Evolutionary conservation across 1,140 invertebrate genomes (phyloP).

Genomic region (Acromyrmex heyeri): DNA sequence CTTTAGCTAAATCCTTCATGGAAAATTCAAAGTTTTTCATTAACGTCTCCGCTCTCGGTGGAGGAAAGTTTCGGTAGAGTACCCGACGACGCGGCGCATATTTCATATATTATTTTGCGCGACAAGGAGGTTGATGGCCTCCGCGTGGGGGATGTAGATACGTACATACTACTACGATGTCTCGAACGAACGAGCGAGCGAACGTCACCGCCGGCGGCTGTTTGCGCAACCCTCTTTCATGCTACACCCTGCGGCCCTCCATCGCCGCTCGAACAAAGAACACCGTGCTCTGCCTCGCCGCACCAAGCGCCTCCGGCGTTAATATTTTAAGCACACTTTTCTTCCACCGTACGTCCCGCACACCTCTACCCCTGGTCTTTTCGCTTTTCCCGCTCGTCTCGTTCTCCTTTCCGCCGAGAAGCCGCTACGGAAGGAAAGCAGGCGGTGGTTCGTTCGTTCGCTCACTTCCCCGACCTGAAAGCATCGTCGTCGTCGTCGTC

Average conservation of each 20-base stretch:
- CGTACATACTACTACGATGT: conserved; percentile 10
- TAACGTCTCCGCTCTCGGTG: conserved; percentile 78
- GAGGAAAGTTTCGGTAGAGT: conserved; percentile 77
- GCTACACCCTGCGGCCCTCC: conserved; percentile 71
- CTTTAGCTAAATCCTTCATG: conserved; percentile 83
- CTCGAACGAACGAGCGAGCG: conserved; percentile 50
- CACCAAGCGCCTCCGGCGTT: conserved; percentile 83
- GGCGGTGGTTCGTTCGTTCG: conserved; percentile 45
- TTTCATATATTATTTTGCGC: conserved; percentile 86
- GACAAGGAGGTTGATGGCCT: conserved; percentile 73
- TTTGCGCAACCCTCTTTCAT: conserved; percentile 80
- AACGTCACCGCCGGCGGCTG: conserved; percentile 78
- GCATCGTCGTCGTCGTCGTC: conserved; percentile 48
- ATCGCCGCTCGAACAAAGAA: conserved; percentile 83
- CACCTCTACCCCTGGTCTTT: conserved; percentile 59
- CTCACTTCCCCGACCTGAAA: conserved; percentile 42
- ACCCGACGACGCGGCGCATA: conserved; percentile 82
- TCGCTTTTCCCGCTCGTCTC: conserved; percentile 42
- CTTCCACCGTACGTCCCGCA: conserved; percentile 74
- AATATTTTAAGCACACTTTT: conserved; percentile 87
- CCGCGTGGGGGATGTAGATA: conserved; percentile 20
- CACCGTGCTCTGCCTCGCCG: conserved; percentile 70
- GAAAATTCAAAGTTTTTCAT: conserved; percentile 87
- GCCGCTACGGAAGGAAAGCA: conserved; percentile 51
- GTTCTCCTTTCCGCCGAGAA: conserved; percentile 38